These are phyloP conservation scores for Drosophila orena DNA, from an alignment of 1,140 invertebrate species.

Conservation along the genomic window DNA sequence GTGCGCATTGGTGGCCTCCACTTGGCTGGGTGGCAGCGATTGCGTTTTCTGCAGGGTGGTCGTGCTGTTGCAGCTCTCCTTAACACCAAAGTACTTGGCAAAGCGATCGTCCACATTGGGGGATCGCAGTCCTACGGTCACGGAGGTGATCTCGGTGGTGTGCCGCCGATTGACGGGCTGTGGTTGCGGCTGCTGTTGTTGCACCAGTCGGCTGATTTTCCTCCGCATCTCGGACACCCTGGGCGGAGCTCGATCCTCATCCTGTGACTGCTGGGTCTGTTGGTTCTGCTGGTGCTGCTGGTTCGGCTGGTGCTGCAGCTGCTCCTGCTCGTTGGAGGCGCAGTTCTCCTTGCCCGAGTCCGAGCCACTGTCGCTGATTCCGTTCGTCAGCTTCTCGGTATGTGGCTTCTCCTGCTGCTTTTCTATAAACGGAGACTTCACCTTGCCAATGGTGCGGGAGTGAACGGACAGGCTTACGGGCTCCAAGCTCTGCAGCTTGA, in stretches of 20 bases:
- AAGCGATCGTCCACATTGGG: slow-evolving; percentile 63
- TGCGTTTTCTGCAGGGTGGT: slow-evolving; percentile 40
- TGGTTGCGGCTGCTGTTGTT: slow-evolving; percentile 26
- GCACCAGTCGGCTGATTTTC: slow-evolving; percentile 62
- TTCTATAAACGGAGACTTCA: slow-evolving; percentile 80
- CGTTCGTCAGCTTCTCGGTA: slow-evolving; percentile 11
- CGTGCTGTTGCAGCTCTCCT: slow-evolving; percentile 32
- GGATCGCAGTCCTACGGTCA: slow-evolving; percentile 1
- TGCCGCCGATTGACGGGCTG: slow-evolving; percentile 49
- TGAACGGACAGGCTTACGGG: slow-evolving; percentile 41
- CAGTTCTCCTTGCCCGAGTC: slow-evolving; percentile 81
- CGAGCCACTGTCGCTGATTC: slow-evolving; percentile 54
- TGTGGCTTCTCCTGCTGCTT: slow-evolving; percentile 54
- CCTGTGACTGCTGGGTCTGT: slow-evolving; percentile 3
- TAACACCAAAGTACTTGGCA: slow-evolving; percentile 75
- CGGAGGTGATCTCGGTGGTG: slow-evolving; percentile 45
- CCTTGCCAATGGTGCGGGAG: slow-evolving; percentile 71
- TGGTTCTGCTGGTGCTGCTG: slow-evolving; percentile 1
- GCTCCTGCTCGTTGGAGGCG: slow-evolving; percentile 59
- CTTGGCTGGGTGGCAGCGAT: slow-evolving; percentile 34
- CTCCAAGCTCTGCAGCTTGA: slow-evolving; percentile 54
- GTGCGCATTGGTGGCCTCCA: slow-evolving; percentile 60
- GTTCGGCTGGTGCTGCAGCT: not conserved
- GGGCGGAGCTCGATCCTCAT: slow-evolving; percentile 20
- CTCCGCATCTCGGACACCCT: slow-evolving; percentile 60